Evolutionary conservation across 1,140 invertebrate species (phyloP).

Genomic region (Oreohelix idahoensis): DNA sequence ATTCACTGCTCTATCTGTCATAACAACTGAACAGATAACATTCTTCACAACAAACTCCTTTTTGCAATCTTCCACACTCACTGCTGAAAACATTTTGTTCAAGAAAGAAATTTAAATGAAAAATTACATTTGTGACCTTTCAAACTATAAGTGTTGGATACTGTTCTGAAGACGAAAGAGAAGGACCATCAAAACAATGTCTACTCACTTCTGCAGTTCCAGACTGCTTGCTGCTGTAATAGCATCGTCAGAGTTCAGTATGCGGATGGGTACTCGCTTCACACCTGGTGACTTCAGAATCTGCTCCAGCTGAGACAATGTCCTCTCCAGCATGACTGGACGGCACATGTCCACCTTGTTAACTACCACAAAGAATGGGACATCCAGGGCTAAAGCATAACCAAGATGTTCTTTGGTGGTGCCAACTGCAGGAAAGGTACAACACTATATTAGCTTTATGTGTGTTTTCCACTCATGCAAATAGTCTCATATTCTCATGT

Average conservation of each 20-base stretch:
- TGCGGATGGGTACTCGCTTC: slow-evolving; percentile 96
- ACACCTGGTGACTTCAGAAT: slow-evolving; percentile 98
- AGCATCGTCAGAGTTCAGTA: slow-evolving; percentile 93
- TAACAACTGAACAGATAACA: no score
- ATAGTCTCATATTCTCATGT: no score
- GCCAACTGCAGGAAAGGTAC: slow-evolving; percentile 76
- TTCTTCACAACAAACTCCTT: no score
- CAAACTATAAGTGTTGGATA: no score
- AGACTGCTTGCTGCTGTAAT: slow-evolving; percentile 97
- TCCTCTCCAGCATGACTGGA: slow-evolving; percentile 94
- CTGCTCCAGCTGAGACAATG: slow-evolving; percentile 90
- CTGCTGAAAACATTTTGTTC: no score
- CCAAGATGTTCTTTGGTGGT: slow-evolving; percentile 99
- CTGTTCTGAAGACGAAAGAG: background rate
- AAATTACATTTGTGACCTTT: background rate
- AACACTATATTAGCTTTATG: no score
- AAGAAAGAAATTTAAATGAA: no score
- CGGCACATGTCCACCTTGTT: slow-evolving; percentile 99
- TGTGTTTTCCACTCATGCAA: no score
- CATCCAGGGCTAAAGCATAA: slow-evolving; percentile 92
- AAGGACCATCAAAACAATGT: background rate
- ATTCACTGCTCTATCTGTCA: no score
- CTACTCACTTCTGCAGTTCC: slow-evolving; percentile 90
- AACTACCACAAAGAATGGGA: slow-evolving; percentile 99
- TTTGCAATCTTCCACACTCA: no score